Percentiles rank a stretch among this genome's conserved stretches.
Conservation (phyloP, 2,113 vertebrate species). For the Leptodactylus fuscus region DNA sequence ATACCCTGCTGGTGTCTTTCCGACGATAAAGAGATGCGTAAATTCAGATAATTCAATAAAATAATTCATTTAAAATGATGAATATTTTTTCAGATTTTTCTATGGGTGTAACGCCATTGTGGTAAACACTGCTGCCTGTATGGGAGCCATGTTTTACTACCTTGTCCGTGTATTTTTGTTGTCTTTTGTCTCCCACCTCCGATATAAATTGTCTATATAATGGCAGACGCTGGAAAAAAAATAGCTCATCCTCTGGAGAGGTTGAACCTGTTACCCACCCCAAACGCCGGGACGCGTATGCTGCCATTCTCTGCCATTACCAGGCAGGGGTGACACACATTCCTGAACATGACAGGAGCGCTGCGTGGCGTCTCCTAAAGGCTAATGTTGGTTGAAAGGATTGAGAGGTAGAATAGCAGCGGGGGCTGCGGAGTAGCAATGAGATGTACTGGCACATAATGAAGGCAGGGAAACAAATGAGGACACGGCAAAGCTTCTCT, state of each 20-base stretch:
- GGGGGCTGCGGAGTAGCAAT: neutral
- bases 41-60: neutral
- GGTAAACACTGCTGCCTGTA: neutral
- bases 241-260: neutral
- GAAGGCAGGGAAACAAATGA: conserved; percentile 8
- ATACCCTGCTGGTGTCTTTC: too few relatives aligned
- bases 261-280: neutral
- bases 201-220: too few relatives aligned
- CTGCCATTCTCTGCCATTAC: neutral
- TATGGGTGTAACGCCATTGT: neutral
- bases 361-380: conserved; percentile 23
- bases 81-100: neutral
- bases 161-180: neutral
- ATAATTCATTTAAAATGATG: neutral
- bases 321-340: conserved; percentile 22
- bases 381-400: conserved; percentile 42
- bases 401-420: conserved; percentile 41
- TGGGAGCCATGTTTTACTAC: neutral
- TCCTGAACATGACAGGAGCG: conserved; percentile 45
- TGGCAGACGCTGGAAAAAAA: neutral
- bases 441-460: conserved; percentile 37
- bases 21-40: neutral
- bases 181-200: too few relatives aligned
- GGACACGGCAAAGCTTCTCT: conserved; percentile 42
- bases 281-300: neutral